Evolutionary conservation across 2,888 invertebrate species (phyloP), one percentile per base, ranked within the genome.

Genomic region (Luffia ferchaultella): DNA sequence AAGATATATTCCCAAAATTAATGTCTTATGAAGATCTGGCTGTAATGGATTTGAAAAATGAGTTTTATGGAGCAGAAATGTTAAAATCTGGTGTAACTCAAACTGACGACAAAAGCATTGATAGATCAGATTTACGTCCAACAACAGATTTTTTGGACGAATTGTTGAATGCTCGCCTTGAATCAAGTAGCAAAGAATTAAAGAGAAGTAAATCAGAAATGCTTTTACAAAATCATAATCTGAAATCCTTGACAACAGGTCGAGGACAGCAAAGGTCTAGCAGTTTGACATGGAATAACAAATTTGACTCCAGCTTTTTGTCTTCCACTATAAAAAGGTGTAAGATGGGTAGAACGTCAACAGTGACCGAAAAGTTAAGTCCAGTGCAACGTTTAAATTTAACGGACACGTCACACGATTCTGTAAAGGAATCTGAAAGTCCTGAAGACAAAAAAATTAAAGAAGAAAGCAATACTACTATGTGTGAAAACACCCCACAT

Each of bases 1-100:
- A 93, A 73, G 93, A 94, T 63, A 93, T 93, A 60, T 92, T 93
- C 60, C 90, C 90, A 16, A 89, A 89, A 64, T 69, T 87, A 52
- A 87, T 88, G 85, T 88, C 87, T 46, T 90, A 89, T 61, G 91
- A 91, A 64, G 90, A 91, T 65, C 72, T 90, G 50, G 73, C 87
- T 51, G 79, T 78, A 12, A 85, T 88, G 68, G 91, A 91, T 63
- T 77, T 88, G 51, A 89, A 88, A 62, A 86, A 83, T 54, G 90
- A 89, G 59, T 78, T 78, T 50, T 87, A 88, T 56, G 83, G 78
- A 49, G 73, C 70, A 43, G 30, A 30, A 30, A 30, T 30, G 30
- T 12, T 30, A 30, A 30, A 12, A 30, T 30, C 30, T 30, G 30
- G 30, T 30, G 74, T 80, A 60, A 67, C 68, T 50, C 83, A 84